Evolutionary conservation across 2,797 vertebrate species (phyloP).

Genomic region (Vespertilio murinus): DNA sequence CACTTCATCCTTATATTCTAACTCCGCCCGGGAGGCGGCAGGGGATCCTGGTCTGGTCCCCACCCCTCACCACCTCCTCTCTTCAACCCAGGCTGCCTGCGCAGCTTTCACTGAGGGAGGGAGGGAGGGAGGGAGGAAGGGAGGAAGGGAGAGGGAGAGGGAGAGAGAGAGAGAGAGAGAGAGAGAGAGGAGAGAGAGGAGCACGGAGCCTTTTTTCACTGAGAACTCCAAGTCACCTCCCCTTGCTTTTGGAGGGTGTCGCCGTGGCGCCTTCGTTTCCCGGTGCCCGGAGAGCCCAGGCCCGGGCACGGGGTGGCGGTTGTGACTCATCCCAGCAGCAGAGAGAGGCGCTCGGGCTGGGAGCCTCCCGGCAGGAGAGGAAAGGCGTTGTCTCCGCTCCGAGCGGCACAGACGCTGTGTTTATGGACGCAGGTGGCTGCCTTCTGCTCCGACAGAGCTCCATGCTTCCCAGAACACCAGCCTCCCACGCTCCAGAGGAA

Average conservation of each 20-base stretch:
- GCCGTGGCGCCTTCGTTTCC: neutral
- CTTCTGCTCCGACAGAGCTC: too few species aligned
- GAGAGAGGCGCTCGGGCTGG: neutral
- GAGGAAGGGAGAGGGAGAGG: neutral
- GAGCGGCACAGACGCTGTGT: neutral
- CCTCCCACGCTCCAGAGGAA: too few species aligned
- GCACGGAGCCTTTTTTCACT: neutral
- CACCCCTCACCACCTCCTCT: neutral
- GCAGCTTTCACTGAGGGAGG: too few species aligned
- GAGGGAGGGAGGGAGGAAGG: too few species aligned
- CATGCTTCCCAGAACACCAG: too few species aligned
- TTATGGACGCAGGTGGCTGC: constrained; percentile 53
- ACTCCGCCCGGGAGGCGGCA: neutral
- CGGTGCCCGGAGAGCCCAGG: neutral
- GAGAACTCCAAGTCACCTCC: rapidly evolving
- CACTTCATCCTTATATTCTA: neutral
- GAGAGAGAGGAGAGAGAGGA: too few species aligned
- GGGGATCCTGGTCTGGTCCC: neutral
- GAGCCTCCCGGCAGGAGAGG: neutral
- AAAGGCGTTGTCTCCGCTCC: neutral
- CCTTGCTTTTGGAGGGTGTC: neutral
- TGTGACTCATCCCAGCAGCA: neutral
- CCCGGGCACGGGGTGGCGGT: neutral
- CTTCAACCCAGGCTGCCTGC: neutral
- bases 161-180: neutral